Evolutionary conservation across 2,888 invertebrate genomes (phyloP), one percentile per base, ranked within the genome.

Genomic region (Elysia crispata): DNA sequence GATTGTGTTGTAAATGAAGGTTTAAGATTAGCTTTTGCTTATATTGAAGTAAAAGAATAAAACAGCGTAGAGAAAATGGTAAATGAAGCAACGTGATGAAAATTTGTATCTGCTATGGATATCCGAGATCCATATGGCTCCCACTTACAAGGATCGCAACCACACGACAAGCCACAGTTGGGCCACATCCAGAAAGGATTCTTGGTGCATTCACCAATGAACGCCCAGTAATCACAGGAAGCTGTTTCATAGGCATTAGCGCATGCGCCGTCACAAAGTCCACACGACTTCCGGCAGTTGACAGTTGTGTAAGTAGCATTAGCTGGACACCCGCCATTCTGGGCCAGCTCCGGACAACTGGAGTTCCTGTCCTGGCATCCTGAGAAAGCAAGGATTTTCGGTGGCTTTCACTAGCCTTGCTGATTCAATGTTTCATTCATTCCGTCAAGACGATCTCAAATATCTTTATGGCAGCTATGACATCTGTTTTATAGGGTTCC

Each of bases 251-350:
- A 81, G 74, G 15, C 81, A 78, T 87, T 84, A 6, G 77, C 49
- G 49, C 87, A 87, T 31, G 82, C 69, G 30, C 80, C 75, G 8
- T 83, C 70, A 78, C 88, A 88, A 25, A 82, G 62, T 8, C 80
- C 76, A 80, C 88, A 88, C 1, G 86, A 83, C n/a, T 77, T 60
- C 62, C 84, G 84, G 75, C 88, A 88, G 57, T 86, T 80, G 15
- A 79, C 80, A 11, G 85, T 78, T 87, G 87, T 87, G 87, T 87
- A 88, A 11, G 82, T 69, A 0, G 87, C 86, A 72, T 87, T 88
- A 33, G 67, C 77, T 13, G 81, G 79, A 81, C 88, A 88, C 77
- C 87, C 88, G 0, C 86, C 87, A 6, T 50, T 8, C 23, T 82
- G 77, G 25, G 85, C 86, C 87, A 87, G 87, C 25, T 31, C 31